These are phyloP conservation scores for Notarius quadriscutis DNA, from an alignment of 2,113 vertebrate species.

Conservation along the genomic window DNA sequence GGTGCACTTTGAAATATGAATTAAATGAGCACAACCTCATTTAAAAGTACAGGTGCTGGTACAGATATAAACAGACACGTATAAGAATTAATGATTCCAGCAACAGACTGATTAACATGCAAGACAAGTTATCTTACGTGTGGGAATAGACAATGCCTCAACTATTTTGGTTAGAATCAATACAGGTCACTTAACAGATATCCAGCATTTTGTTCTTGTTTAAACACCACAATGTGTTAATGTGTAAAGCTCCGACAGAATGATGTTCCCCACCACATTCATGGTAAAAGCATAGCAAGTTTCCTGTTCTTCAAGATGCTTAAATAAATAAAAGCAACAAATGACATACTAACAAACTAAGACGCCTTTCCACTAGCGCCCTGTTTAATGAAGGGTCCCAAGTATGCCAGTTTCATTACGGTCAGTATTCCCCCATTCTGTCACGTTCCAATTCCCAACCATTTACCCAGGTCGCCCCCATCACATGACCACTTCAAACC, in stretches of 20 bases:
- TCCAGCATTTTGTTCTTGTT: not conserved
- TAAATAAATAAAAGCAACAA: not conserved
- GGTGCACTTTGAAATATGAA: not conserved
- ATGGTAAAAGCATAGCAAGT: constrained; percentile 64
- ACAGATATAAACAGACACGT: too few species aligned
- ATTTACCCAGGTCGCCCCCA: too few species aligned
- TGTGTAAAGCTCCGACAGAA: not conserved
- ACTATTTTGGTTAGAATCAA: not conserved
- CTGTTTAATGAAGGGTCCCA: not conserved
- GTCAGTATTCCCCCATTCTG: not conserved
- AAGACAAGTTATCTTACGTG: too few species aligned
- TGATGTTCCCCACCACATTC: constrained; percentile 14
- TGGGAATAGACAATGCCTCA: not conserved
- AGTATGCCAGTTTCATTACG: not conserved
- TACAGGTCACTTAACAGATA: not conserved
- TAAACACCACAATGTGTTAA: not conserved
- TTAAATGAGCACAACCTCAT: too few species aligned
- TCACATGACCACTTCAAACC: not conserved
- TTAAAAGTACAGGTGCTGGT: too few species aligned
- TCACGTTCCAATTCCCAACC: too few species aligned
- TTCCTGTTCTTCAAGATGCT: too few species aligned
- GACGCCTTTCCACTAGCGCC: not conserved
- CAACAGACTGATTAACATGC: not conserved
- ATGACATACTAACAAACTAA: constrained; percentile 12
- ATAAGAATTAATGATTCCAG: not conserved